Base-by-base conservation (phyloP, 2,888 invertebrate genomes). In the Meta bourneti region DNA sequence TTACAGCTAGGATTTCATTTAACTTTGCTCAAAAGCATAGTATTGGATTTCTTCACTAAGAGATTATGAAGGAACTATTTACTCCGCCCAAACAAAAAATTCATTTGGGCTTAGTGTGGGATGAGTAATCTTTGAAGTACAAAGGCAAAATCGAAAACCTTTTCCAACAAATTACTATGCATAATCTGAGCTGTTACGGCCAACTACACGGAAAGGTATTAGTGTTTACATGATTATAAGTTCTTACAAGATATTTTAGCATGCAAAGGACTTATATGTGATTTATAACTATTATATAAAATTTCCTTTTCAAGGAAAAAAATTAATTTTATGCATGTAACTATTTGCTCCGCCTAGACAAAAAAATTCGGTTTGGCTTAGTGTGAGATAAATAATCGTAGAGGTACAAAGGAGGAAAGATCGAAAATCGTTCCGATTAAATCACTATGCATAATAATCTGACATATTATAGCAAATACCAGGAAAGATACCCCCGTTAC, bases 1-100 rank as follows among this genome's bases (percentile, higher is more conserved):
- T 54, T 13, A 61, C 34, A 13, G 20, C 61, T 34, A 8, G 20
- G 34, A 20, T 79, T 69, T 34, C 54, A 34, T 49, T 69, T 79
- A 79, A 79, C 61, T 79, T 61, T 20, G 54, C 79, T 54, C 79
- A 34, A 79, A 79, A 79, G 79, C 20, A 79, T 61, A 20, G 61
- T 79, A 79, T 79, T 79, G 61, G 61, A 79, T 79, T 79, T 79
- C 34, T 61, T 79, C 34, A 34, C 34, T 54, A 61, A 61, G 61
- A 61, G 61, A 61, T 61, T 61, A 61, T 61, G 16, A 16, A 61
- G 16, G 61, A 61, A 16, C 61, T 61, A 61, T 61, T 61, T 61
- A 9, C 61, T 11, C 61, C 11, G 61, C 13, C 16, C 16, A 11
- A 11, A 11, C 61, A 11, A 9, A 61, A 61, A 61, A 61, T 61